Percentiles rank a stretch among this genome's conserved stretches.
These are phyloP conservation scores for Parasteatoda tepidariorum DNA, from an alignment of 1,140 invertebrate genomes.

Conservation along the genomic window DNA sequence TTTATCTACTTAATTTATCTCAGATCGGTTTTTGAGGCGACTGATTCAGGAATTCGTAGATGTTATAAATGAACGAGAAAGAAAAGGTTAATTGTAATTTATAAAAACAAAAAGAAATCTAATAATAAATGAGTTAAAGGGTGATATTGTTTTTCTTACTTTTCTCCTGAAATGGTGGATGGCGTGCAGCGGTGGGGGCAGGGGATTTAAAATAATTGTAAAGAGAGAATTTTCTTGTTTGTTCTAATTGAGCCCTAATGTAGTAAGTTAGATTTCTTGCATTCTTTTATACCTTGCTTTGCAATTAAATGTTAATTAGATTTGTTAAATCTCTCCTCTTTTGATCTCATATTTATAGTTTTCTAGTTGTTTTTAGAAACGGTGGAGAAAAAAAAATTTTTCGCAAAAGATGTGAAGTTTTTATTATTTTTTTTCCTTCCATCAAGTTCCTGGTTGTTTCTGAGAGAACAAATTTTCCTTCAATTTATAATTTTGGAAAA, in stretches of 20 bases:
- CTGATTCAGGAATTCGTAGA: slow-evolving; percentile 51
- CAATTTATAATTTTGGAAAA: too few relatives aligned
- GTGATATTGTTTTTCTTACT: slow-evolving; percentile 48
- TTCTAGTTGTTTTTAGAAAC: too few relatives aligned
- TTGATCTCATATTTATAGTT: not conserved
- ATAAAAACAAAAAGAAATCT: slow-evolving; percentile 34
- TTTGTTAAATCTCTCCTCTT: not conserved
- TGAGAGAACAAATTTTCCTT: too few relatives aligned
- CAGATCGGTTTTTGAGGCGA: slow-evolving; percentile 44
- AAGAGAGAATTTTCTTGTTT: not conserved
- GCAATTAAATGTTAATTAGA: not conserved
- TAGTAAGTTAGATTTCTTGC: not conserved
- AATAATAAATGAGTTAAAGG: slow-evolving; percentile 46
- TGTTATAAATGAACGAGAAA: slow-evolving; percentile 55
- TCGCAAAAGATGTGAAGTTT: too few relatives aligned
- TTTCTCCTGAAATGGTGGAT: slow-evolving; percentile 4
- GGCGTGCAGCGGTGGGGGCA: not conserved
- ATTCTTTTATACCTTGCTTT: not conserved
- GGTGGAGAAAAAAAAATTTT: too few relatives aligned
- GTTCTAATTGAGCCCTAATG: not conserved
- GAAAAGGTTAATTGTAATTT: slow-evolving; percentile 61
- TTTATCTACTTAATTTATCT: slow-evolving; percentile 60
- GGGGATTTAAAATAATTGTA: slow-evolving; percentile 48
- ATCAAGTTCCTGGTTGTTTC: too few relatives aligned
- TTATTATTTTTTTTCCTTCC: too few relatives aligned